phyloP scores from a whole-genome alignment of 1,140 invertebrate species.

The Watersipora subatra region DNA sequence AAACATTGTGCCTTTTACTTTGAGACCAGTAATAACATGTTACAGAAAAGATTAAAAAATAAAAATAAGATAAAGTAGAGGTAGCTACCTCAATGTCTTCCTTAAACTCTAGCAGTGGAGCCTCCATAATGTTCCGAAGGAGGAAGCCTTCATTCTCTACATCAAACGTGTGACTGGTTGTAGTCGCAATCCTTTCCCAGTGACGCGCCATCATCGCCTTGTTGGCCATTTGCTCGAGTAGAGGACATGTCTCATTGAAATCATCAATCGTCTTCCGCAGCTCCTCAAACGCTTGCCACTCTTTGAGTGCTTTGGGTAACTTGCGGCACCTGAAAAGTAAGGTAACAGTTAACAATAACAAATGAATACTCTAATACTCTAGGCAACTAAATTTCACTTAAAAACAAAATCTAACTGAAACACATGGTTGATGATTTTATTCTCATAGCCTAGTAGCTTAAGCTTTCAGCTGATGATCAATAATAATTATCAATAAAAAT shows the following conservation, averaged over 20 bases:
- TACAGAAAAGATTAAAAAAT: too few relatives aligned
- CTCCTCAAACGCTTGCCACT: constrained; percentile 92
- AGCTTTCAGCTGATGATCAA: too few relatives aligned
- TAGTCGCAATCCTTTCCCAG: constrained; percentile 86
- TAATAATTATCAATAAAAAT: too few relatives aligned
- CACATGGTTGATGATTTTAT: too few relatives aligned
- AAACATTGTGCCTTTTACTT: too few relatives aligned
- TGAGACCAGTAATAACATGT: too few relatives aligned
- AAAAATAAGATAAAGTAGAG: too few relatives aligned
- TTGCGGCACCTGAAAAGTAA: constrained; percentile 47
- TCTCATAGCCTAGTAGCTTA: too few relatives aligned
- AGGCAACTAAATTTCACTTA: too few relatives aligned
- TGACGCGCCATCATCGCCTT: constrained; percentile 92
- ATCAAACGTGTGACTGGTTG: constrained; percentile 77
- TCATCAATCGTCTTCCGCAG: constrained; percentile 93
- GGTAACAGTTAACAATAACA: not conserved
- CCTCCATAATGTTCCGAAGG: constrained; percentile 84
- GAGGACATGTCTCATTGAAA: constrained; percentile 91
- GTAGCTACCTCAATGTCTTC: constrained; percentile 91
- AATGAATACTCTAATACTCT: too few relatives aligned
- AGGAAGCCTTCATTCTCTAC: constrained; percentile 86
- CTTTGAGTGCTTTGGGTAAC: constrained; percentile 84
- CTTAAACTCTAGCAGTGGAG: constrained; percentile 76
- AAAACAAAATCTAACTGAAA: too few relatives aligned
- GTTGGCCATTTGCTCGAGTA: constrained; percentile 90